Evolutionary conservation across 2,113 vertebrate genomes (phyloP), one percentile per base, ranked within the genome.

Genomic region (Pachycephala philippinensis): DNA sequence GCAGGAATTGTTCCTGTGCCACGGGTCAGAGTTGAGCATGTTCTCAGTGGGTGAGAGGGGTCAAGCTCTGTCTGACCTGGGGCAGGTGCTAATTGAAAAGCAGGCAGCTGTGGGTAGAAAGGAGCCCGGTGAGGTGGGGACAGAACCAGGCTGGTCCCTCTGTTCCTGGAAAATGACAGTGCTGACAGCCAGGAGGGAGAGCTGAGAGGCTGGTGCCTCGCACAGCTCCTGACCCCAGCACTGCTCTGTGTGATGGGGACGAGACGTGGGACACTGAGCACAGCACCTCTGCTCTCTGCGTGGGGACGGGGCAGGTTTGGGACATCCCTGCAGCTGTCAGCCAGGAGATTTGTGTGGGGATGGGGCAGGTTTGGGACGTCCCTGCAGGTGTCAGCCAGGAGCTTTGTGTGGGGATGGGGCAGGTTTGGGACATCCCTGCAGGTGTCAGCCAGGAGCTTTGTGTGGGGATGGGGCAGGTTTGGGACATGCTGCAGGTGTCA

Each of bases 201-300:
- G 49, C 4, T 23, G 64, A 44, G 75, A 74, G 80, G 60, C 66
- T 54, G 84, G 2, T 9, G 16, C 76, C 63, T 56, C 0, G 37
- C 64, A 27, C 45, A 35, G 50, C 70, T 80, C 52, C 16, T 56
- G 50, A n/a, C 63, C 24, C 33, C 56, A 11, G 5, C 3, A 12
- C 27, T 30, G n/a, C 1, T 0, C n/a, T 5, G 21, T 0, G 0
- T 4, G 60, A 4, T 33, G 59, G 52, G 69, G 80, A 10, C 22
- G 56, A 42, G 61, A 39, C 2, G 20, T 71, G 64, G 78, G 42
- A 59, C 17, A 1, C 28, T 1, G 7, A 78, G 54, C 39, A 6
- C 1, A 13, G 21, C n/a, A 45, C 20, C 39, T 26, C 85, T 80
- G 64, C 28, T 11, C 37, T 28, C 39, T 37, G 37, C 11, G 0